A percentile compares a stretch with the other conserved stretches of the same genome.
These are phyloP conservation scores for Trididemnum miniatum DNA, from an alignment of 23 tunicate species.

Conservation along the genomic window DNA sequence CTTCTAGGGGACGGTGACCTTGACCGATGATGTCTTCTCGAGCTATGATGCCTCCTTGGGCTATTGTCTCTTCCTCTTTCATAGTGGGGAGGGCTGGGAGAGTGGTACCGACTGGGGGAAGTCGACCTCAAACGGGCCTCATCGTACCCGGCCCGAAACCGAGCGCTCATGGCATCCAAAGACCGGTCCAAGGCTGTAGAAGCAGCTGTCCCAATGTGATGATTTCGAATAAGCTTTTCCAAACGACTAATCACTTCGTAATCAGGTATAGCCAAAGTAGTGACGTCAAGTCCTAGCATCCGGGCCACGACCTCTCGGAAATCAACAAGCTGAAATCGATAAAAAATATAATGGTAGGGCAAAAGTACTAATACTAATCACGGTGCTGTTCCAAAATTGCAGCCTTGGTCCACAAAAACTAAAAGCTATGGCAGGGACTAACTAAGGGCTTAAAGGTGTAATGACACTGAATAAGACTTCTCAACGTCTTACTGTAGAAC, in stretches of 20 bases:
- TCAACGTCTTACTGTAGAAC: too few relatives aligned
- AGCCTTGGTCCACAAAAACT: too few relatives aligned
- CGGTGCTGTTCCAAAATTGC: too few relatives aligned
- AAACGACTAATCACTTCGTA: conserved; percentile 82
- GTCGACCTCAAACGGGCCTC: conserved; percentile 4
- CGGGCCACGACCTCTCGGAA: conserved; percentile 97
- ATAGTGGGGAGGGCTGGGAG: conserved; percentile 26
- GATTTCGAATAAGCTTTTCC: conserved; percentile 83
- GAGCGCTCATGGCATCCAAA: conserved; percentile 57
- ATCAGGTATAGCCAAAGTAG: conserved; percentile 87
- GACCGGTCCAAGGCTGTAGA: conserved; percentile 62
- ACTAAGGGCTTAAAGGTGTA: too few relatives aligned
- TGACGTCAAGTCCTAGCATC: conserved; percentile 91
- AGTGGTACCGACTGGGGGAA: conserved; percentile 20
- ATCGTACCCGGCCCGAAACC: conserved; percentile 61
- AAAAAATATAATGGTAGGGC: too few relatives aligned
- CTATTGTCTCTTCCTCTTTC: conserved; percentile 33
- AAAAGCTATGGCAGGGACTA: too few relatives aligned
- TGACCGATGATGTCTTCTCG: conserved; percentile 37
- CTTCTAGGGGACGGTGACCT: conserved; percentile 63
- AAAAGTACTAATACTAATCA: too few relatives aligned
- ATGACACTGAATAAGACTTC: too few relatives aligned
- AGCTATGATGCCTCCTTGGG: conserved; percentile 31
- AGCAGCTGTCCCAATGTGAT: conserved; percentile 83
- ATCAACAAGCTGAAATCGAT: conserved; percentile 71